Evolutionary conservation across 2,888 invertebrate species (phyloP).

Genomic region (Cancer borealis): DNA sequence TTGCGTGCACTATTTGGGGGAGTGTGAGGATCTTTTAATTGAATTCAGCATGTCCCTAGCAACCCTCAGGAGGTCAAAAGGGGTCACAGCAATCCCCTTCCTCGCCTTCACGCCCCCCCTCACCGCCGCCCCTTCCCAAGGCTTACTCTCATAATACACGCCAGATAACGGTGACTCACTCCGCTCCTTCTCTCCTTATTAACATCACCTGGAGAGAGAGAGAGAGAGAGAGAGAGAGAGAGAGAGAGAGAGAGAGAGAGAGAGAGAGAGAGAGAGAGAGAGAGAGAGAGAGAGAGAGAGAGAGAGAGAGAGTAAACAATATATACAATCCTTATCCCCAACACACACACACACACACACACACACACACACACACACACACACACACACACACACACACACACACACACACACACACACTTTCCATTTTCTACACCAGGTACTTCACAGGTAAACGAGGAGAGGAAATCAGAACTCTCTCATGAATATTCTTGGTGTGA

Average conservation of each 20-base stretch:
- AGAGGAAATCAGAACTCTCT: neutral
- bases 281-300: slow-evolving; percentile 21
- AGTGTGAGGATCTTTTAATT: neutral
- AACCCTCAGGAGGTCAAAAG: slow-evolving; percentile 2
- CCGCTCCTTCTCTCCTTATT: neutral
- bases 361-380: neutral
- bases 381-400: neutral
- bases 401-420: neutral
- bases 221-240: slow-evolving; percentile 28
- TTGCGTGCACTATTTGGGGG: neutral
- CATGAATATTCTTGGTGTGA: too few species aligned
- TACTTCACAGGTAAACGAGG: neutral
- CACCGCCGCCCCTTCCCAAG: neutral
- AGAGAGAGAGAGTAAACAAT: neutral
- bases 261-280: slow-evolving; percentile 1
- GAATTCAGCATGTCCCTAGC: neutral
- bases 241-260: slow-evolving; percentile 33
- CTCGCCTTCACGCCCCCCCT: neutral
- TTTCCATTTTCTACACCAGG: too few species aligned
- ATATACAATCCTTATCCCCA: too few species aligned
- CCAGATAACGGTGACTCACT: neutral
- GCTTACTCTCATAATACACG: slow-evolving; percentile 16
- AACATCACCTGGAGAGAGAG: neutral
- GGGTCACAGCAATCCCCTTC: neutral
- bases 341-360: neutral